A percentile compares a stretch with the other conserved stretches of the same genome.
Conservation (phyloP, 2,888 invertebrate species). For the Aspidiotus rigidus region DNA sequence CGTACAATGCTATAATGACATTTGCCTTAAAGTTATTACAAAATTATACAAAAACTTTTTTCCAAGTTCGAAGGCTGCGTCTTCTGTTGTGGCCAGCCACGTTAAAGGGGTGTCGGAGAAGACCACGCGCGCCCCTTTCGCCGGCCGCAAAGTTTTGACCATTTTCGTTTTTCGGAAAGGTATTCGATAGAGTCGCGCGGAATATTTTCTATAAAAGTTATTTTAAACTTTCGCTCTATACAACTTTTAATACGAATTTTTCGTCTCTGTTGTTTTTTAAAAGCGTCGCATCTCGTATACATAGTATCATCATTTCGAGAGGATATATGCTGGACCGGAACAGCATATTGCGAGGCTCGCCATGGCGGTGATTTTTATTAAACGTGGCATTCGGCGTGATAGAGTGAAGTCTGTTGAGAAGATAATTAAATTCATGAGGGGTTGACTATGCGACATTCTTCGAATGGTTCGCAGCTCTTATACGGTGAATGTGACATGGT, state of each 20-base stretch:
- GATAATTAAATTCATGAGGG: too few species aligned
- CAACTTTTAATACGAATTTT: constrained; percentile 6
- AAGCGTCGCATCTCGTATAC: too few species aligned
- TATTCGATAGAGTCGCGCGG: constrained; percentile 1
- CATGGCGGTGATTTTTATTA: too few species aligned
- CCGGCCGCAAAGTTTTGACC: not conserved
- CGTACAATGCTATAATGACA: constrained; percentile 23
- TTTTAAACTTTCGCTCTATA: constrained; percentile 1
- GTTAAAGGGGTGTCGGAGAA: not conserved
- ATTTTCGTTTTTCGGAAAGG: constrained; percentile 2
- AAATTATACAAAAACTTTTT: constrained; percentile 19
- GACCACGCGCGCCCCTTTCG: too few species aligned
- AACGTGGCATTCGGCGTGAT: too few species aligned
- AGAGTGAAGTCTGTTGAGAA: too few species aligned
- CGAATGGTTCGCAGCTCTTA: too few species aligned
- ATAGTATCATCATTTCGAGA: too few species aligned
- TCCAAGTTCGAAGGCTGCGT: constrained; percentile 13
- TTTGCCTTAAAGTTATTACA: constrained; percentile 29
- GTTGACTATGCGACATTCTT: too few species aligned
- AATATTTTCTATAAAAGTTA: constrained; percentile 2
- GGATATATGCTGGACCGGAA: too few species aligned
- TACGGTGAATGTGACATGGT: too few species aligned
- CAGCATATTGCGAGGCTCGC: too few species aligned
- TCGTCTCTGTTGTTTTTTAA: not conserved
- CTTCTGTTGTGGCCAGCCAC: not conserved